Evolutionary conservation across 2,113 vertebrate genomes (phyloP).

Genomic region (Mola mola): DNA sequence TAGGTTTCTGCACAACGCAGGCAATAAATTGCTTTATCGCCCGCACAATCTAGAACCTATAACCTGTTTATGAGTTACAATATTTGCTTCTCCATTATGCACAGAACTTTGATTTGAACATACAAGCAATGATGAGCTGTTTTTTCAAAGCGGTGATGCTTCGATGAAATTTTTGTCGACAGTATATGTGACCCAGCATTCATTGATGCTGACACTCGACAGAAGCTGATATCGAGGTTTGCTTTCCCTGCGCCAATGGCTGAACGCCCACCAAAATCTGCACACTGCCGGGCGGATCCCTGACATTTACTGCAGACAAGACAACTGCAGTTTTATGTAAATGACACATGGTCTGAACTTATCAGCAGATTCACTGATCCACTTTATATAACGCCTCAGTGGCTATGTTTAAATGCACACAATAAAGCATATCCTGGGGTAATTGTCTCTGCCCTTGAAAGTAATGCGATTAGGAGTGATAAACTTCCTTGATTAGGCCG

Average conservation of each 20-base stretch:
- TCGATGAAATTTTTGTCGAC: conserved; percentile 2
- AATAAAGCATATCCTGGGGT: no score
- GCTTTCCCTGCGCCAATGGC: not conserved
- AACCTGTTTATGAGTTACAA: not conserved
- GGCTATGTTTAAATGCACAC: no score
- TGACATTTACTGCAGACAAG: conserved; percentile 34
- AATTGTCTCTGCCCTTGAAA: no score
- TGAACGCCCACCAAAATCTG: not conserved
- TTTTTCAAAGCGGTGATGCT: no score
- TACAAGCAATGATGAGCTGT: no score
- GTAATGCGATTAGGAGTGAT: no score
- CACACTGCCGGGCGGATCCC: not conserved
- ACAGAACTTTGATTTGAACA: no score
- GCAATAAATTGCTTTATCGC: not conserved
- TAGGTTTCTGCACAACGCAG: conserved; percentile 2
- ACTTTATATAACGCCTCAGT: no score
- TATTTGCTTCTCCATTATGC: conserved; percentile 1
- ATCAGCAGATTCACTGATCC: conserved; percentile 13
- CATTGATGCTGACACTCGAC: conserved; percentile 31
- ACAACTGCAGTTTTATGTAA: conserved; percentile 11
- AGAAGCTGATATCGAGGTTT: not conserved
- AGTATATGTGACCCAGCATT: not conserved
- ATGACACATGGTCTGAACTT: conserved; percentile 20
- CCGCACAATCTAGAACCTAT: not conserved
- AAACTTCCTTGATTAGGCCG: no score